phyloP scores from a whole-genome alignment of 64 coral and sea anemone genomes.

The Montipora foliosa region DNA sequence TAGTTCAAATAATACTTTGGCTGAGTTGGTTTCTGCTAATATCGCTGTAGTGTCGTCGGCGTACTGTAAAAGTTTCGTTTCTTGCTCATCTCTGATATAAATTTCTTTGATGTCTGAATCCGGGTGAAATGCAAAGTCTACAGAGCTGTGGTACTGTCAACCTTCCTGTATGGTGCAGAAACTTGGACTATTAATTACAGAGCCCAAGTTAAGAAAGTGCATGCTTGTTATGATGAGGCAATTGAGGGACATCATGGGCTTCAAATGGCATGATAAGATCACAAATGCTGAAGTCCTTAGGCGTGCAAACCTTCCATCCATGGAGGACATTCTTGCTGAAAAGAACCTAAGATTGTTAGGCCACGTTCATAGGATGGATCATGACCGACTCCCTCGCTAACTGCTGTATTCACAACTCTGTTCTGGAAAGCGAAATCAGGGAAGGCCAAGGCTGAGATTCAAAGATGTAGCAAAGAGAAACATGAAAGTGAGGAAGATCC shows the following conservation, averaged over 20 bases:
- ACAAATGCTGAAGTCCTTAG: background rate
- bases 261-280: slow-evolving; percentile 29
- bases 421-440: too few species aligned
- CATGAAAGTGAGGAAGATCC: too few species aligned
- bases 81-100: too few species aligned
- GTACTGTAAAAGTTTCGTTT: too few species aligned
- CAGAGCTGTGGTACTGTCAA: slow-evolving; percentile 8
- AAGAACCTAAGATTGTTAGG: slow-evolving; percentile 34
- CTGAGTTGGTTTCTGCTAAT: too few species aligned
- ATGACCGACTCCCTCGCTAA: slow-evolving; percentile 8
- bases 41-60: too few species aligned
- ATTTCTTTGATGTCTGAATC: background rate
- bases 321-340: slow-evolving; percentile 16
- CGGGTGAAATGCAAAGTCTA: slow-evolving; percentile 30
- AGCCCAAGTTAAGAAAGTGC: slow-evolving; percentile 27
- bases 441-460: too few species aligned
- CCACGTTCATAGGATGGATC: slow-evolving; percentile 48
- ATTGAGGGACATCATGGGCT: slow-evolving; percentile 3
- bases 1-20: too few species aligned
- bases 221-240: slow-evolving; percentile 44
- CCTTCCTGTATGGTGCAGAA: slow-evolving; percentile 33
- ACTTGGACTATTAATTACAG: slow-evolving; percentile 34
- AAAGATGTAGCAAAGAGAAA: too few species aligned
- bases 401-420: too few species aligned
- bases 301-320: background rate